Conservation (phyloP, 2,797 vertebrate species). For the Choloepus didactylus region DNA sequence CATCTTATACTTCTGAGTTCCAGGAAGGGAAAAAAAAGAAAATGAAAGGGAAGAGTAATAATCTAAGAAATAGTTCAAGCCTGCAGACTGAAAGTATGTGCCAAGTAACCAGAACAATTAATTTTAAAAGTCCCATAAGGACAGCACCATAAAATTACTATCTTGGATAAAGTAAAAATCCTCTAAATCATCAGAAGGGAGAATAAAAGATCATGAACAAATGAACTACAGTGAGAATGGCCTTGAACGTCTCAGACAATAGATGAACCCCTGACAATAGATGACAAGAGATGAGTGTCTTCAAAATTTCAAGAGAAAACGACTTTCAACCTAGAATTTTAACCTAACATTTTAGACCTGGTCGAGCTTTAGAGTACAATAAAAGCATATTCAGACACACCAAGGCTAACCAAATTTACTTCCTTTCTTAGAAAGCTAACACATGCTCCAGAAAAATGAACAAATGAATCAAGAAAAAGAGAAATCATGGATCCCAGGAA, state of each 20-base stretch:
- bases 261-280: not conserved
- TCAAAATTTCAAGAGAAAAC: not conserved
- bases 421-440: constrained; percentile 15
- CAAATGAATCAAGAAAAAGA: constrained; percentile 18
- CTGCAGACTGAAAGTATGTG: not conserved
- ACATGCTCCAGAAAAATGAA: not conserved
- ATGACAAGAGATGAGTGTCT: constrained; percentile 4
- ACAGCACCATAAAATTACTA: not conserved
- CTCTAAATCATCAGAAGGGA: constrained; percentile 26
- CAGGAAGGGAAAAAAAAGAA: constrained; percentile 7
- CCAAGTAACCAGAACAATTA: not conserved
- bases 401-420: constrained; percentile 8
- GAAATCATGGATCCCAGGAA: not conserved
- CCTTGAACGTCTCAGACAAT: not conserved
- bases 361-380: constrained; percentile 6
- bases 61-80: constrained; percentile 41
- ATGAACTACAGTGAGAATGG: constrained; percentile 1
- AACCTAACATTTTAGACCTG: constrained; percentile 10
- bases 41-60: not conserved
- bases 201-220: not conserved
- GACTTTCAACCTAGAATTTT: not conserved
- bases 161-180: not conserved
- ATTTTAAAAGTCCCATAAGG: constrained; percentile 19
- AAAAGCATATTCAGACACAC: not conserved
- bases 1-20: not conserved